A percentile compares a stretch with the other conserved stretches of the same genome.
These are phyloP conservation scores for Psittacula derbiana DNA, from an alignment of 2,797 vertebrate species.

Conservation along the genomic window DNA sequence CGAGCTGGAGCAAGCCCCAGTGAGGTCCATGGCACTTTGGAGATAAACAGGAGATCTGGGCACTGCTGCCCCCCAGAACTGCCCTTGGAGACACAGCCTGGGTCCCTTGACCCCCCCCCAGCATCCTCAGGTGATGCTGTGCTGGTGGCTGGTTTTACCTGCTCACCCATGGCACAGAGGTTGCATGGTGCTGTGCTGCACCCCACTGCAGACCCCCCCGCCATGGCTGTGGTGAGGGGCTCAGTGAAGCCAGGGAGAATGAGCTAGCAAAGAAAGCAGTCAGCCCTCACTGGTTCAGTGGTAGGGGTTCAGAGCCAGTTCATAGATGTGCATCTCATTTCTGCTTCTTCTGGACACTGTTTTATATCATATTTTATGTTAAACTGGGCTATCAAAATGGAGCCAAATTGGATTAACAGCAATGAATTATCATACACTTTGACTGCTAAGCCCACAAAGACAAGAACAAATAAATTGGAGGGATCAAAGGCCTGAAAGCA, in stretches of 20 bases:
- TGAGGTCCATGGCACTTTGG: neutral
- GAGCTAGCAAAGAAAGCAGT: neutral
- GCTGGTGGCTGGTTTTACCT: fast-evolving
- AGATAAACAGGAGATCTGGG: neutral
- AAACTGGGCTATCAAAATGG: slow-evolving; percentile 46
- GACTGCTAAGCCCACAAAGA: slow-evolving; percentile 31
- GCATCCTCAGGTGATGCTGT: fast-evolving
- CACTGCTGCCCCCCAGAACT: neutral
- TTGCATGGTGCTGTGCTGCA: neutral
- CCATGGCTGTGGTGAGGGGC: fast-evolving
- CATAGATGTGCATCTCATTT: neutral
- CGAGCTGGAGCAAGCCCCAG: neutral
- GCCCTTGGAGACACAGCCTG: neutral
- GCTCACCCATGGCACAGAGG: fast-evolving
- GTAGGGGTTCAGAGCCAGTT: neutral
- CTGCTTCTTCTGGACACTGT: slow-evolving; percentile 6
- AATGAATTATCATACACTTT: slow-evolving; percentile 43
- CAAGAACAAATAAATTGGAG: slow-evolving; percentile 50
- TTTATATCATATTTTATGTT: slow-evolving; percentile 34
- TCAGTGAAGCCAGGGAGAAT: neutral
- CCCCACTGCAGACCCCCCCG: fast-evolving
- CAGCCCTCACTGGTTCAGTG: neutral
- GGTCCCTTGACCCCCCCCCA: neutral
- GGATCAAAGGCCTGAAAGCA: slow-evolving; percentile 41
- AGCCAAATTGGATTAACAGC: slow-evolving; percentile 49